Conservation (phyloP, 2,113 vertebrate species). For the Pseudopodoces humilis region DNA sequence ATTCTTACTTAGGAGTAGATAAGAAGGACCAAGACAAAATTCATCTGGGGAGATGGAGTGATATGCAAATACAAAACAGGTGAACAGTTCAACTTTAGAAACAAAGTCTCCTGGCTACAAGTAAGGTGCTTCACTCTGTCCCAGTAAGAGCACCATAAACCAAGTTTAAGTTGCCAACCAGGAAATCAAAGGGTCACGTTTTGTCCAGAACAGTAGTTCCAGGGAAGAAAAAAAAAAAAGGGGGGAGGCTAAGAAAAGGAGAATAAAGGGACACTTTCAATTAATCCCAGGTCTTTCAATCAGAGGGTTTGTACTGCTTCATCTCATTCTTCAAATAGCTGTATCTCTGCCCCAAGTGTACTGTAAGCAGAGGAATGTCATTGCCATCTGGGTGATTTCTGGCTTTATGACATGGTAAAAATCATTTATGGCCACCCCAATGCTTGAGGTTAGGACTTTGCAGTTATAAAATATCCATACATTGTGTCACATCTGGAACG, state of each 20-base stretch:
- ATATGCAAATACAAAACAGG: background rate
- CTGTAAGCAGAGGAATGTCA: slow-evolving; percentile 38
- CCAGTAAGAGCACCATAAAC: background rate
- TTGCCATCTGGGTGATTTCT: slow-evolving; percentile 42
- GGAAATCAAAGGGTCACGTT: background rate
- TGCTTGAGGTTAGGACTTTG: background rate
- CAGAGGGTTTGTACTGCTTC: background rate
- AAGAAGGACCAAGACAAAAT: background rate
- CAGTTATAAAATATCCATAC: background rate
- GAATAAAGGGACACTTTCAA: background rate
- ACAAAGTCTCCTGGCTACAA: background rate
- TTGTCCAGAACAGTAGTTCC: background rate
- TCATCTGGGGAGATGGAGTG: background rate
- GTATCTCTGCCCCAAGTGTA: slow-evolving; percentile 1
- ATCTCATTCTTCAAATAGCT: background rate
- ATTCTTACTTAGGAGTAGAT: background rate
- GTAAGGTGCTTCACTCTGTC: background rate
- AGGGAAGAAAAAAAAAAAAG: background rate
- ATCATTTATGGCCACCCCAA: slow-evolving; percentile 32
- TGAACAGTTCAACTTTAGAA: background rate
- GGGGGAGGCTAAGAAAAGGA: background rate
- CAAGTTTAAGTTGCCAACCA: background rate
- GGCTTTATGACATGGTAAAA: slow-evolving; percentile 63
- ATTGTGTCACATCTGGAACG: background rate
- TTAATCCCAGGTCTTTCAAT: slow-evolving; percentile 54